Evolutionary conservation across 2,888 invertebrate species (phyloP).

Genomic region (Amphipyra berbera): DNA sequence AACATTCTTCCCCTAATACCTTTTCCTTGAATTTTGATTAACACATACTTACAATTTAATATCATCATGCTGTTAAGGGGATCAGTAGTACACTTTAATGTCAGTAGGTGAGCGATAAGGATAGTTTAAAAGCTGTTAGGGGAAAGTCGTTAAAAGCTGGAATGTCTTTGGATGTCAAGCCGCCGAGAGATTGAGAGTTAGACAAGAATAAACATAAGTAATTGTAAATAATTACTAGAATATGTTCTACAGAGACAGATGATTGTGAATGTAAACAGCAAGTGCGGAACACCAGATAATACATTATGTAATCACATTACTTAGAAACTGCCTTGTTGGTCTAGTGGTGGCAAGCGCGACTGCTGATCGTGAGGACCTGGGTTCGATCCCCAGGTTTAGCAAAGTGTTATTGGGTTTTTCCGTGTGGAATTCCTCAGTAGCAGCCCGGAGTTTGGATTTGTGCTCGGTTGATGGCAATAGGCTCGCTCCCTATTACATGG

Average conservation of each 20-base stretch:
- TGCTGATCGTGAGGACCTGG: too few species aligned
- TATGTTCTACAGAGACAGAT: conserved; percentile 9
- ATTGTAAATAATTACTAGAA: conserved; percentile 20
- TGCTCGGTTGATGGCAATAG: too few species aligned
- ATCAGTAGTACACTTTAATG: conserved; percentile 27
- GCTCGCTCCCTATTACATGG: too few species aligned
- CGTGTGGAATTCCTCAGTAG: too few species aligned
- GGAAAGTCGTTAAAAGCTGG: conserved; percentile 36
- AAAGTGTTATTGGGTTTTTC: too few species aligned
- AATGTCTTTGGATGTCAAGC: conserved; percentile 25
- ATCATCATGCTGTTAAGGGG: conserved; percentile 9
- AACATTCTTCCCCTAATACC: too few species aligned
- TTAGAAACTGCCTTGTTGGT: too few species aligned
- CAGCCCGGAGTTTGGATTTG: too few species aligned
- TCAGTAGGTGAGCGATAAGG: conserved; percentile 31
- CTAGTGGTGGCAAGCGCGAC: too few species aligned
- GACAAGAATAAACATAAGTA: conserved; percentile 34
- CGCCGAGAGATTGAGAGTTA: conserved; percentile 15
- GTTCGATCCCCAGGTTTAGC: too few species aligned
- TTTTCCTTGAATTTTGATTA: conserved; percentile 7
- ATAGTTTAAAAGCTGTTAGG: conserved; percentile 29
- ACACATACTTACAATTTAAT: background rate
- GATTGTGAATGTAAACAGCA: conserved; percentile 9
- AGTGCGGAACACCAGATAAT: conserved; percentile 8
- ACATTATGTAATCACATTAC: background rate